A percentile compares a stretch with the other conserved stretches of the same genome.
Evolutionary conservation across 2,113 vertebrate genomes (phyloP).

Genomic region (Melanostigma gelatinosum): DNA sequence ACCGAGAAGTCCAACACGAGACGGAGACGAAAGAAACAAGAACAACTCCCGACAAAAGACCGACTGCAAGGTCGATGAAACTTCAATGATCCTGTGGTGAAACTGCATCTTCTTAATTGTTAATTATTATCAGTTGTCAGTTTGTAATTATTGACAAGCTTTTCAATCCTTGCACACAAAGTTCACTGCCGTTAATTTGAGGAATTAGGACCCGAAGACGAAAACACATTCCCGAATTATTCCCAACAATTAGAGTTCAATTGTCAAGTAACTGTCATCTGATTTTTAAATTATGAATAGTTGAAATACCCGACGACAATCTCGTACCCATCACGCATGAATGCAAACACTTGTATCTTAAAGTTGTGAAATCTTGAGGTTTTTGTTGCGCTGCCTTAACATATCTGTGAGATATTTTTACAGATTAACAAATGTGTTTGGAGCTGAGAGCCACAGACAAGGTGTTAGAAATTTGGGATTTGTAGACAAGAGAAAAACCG

Average conservation of each 20-base stretch:
- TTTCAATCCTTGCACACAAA: not conserved
- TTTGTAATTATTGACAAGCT: not conserved
- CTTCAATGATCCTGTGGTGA: not conserved
- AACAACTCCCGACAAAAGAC: not conserved
- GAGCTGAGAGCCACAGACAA: too few species aligned
- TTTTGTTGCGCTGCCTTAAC: too few species aligned
- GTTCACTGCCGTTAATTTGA: not conserved
- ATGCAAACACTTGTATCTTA: too few species aligned
- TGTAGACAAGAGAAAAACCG: not conserved
- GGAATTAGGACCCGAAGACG: not conserved
- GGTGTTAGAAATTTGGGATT: not conserved
- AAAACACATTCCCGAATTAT: not conserved
- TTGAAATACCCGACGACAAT: too few species aligned
- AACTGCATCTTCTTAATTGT: not conserved
- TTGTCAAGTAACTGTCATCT: too few species aligned
- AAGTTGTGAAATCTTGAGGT: too few species aligned
- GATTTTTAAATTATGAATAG: not conserved
- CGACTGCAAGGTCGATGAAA: not conserved
- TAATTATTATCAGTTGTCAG: not conserved
- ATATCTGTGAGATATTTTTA: not conserved
- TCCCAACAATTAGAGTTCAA: not conserved
- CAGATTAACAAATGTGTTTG: not conserved
- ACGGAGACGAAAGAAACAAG: not conserved
- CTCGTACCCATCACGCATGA: too few species aligned
- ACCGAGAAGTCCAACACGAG: not conserved